These are phyloP conservation scores for Microplitis manilae DNA, from an alignment of 2,888 invertebrate species.

Conservation along the genomic window DNA sequence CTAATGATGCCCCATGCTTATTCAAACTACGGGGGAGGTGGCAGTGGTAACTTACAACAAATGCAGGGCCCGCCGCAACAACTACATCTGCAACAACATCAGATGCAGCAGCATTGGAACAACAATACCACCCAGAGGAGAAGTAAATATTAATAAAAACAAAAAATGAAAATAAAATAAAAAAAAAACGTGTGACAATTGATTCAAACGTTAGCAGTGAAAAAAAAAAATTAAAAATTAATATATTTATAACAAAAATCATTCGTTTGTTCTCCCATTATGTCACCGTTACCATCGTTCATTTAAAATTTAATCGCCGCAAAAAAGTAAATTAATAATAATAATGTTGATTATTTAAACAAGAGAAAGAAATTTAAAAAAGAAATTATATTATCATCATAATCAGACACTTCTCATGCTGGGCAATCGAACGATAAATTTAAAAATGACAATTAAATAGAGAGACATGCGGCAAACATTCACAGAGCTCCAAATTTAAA, in stretches of 20 bases:
- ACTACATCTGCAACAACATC: constrained; percentile 71
- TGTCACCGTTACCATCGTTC: constrained; percentile 47
- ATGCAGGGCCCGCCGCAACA: constrained; percentile 74
- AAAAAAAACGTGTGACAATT: constrained; percentile 43
- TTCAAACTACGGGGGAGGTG: constrained; percentile 76
- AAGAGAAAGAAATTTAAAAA: constrained; percentile 26
- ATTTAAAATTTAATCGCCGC: constrained; percentile 27
- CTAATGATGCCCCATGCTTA: constrained; percentile 75
- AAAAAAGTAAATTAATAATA: not conserved
- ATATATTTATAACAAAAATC: constrained; percentile 35
- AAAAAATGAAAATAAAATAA: constrained; percentile 48
- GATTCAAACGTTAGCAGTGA: constrained; percentile 48
- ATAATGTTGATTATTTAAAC: not conserved
- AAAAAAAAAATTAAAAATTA: constrained; percentile 24
- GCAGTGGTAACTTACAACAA: constrained; percentile 74
- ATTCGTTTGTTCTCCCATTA: constrained; percentile 56
- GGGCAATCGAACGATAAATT: constrained; percentile 46
- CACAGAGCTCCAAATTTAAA: constrained; percentile 58
- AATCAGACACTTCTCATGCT: constrained; percentile 32
- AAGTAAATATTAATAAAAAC: constrained; percentile 71
- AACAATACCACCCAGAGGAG: constrained; percentile 72
- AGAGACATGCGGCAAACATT: constrained; percentile 70
- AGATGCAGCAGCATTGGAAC: constrained; percentile 73
- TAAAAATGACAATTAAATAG: constrained; percentile 43
- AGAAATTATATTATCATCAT: constrained; percentile 12